Conservation (phyloP, 1,140 invertebrate species). For the Drosophila cardini region DNA sequence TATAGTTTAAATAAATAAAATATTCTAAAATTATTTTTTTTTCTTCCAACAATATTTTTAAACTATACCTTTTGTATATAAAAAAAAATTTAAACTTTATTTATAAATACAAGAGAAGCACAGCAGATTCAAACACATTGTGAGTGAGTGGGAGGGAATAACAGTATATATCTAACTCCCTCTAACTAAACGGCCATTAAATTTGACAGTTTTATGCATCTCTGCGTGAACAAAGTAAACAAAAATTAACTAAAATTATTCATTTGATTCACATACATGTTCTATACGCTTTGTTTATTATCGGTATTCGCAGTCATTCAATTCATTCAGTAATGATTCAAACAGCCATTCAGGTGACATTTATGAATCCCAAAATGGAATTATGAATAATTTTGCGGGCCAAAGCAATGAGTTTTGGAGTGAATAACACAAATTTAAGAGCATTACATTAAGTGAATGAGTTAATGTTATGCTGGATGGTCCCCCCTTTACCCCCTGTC, state of each 20-base stretch:
- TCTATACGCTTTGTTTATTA: slow-evolving; percentile 6
- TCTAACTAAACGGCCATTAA: no score
- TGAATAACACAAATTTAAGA: slow-evolving; percentile 2
- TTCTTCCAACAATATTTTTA: no score
- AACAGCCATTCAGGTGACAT: neutral
- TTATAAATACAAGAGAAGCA: no score
- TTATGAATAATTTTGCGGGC: neutral
- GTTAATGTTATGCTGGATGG: slow-evolving; percentile 19
- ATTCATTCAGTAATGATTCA: slow-evolving; percentile 9
- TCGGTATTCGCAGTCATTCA: neutral
- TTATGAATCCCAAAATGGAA: neutral
- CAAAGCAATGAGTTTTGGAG: neutral
- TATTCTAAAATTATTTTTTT: no score
- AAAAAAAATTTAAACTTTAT: no score
- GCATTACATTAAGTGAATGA: slow-evolving; percentile 28
- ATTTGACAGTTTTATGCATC: neutral
- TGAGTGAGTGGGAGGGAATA: no score
- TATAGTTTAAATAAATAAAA: no score
- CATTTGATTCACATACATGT: slow-evolving; percentile 6
- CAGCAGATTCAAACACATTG: no score
- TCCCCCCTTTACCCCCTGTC: neutral
- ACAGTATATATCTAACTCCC: no score
- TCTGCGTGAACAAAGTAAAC: neutral
- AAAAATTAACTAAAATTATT: neutral
- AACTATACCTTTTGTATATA: no score